Conservation (phyloP, 1,140 invertebrate genomes). For the Helicoverpa armigera region DNA sequence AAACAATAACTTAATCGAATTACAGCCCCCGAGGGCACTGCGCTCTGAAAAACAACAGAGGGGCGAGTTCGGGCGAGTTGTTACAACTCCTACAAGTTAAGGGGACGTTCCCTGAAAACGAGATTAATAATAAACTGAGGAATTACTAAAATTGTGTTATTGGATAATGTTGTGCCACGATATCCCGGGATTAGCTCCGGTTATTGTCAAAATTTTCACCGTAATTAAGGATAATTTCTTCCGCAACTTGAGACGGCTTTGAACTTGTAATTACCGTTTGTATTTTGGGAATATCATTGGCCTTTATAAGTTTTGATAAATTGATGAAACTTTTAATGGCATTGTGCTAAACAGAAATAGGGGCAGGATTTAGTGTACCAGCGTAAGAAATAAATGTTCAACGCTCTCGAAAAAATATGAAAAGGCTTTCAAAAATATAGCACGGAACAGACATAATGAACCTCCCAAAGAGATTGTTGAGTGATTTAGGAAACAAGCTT, state of each 20-base stretch:
- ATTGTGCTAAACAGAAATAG: neutral
- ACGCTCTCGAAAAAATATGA: neutral
- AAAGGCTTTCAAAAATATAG: neutral
- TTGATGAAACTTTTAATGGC: neutral
- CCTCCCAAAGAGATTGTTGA: slow-evolving; percentile 3
- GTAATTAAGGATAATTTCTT: slow-evolving; percentile 11
- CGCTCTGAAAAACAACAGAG: slow-evolving; percentile 52
- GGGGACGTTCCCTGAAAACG: slow-evolving; percentile 16
- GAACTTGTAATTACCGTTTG: neutral
- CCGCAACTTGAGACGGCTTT: neutral
- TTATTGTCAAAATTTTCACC: slow-evolving; percentile 2
- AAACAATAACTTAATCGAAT: slow-evolving; percentile 59
- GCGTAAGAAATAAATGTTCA: too few species aligned
- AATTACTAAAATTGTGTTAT: slow-evolving; percentile 38
- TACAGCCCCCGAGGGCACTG: slow-evolving; percentile 42
- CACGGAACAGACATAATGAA: slow-evolving; percentile 5
- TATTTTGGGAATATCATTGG: neutral
- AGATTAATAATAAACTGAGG: slow-evolving; percentile 35
- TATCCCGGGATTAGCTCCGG: slow-evolving; percentile 5
- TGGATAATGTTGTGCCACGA: slow-evolving; percentile 9
- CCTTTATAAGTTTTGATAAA: neutral
- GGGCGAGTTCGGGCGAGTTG: slow-evolving; percentile 40
- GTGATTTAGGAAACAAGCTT: slow-evolving; percentile 8
- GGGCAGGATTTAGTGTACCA: too few species aligned
- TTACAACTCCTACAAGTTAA: slow-evolving; percentile 44